Evolutionary conservation across 2,888 invertebrate genomes (phyloP).

Genomic region (Amphipyra berbera): DNA sequence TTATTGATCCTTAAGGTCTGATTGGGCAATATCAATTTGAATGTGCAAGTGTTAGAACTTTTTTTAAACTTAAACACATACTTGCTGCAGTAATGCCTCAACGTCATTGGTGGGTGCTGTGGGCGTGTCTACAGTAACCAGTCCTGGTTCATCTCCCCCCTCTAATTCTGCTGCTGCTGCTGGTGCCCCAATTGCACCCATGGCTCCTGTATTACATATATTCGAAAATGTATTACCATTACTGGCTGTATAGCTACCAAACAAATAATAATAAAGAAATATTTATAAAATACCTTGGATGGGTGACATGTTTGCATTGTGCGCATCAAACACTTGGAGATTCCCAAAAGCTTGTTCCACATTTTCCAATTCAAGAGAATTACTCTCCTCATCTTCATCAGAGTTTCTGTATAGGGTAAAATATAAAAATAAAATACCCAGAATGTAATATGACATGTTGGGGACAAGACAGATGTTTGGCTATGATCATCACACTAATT

Average conservation of each 20-base stretch:
- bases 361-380: conserved; percentile 89
- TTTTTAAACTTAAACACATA: conserved; percentile 56
- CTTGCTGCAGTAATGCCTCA: conserved; percentile 92
- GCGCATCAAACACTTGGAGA: conserved; percentile 90
- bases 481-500: no score
- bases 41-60: no score
- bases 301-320: conserved; percentile 87
- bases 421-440: no score
- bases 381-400: conserved; percentile 91
- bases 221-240: not conserved
- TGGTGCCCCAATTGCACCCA: conserved; percentile 81
- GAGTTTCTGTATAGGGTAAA: conserved; percentile 74
- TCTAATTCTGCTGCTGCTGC: conserved; percentile 95
- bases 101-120: conserved; percentile 92
- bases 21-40: no score
- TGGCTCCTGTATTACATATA: conserved; percentile 62
- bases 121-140: conserved; percentile 94
- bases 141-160: conserved; percentile 94
- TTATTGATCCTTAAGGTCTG: no score
- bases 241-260: no score
- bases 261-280: not conserved
- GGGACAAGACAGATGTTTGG: no score
- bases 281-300: conserved; percentile 75
- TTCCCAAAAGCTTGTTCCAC: conserved; percentile 89
- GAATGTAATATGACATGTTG: no score